Conservation (phyloP, 2,797 vertebrate species). For the Oceanodroma leucorhoa region DNA sequence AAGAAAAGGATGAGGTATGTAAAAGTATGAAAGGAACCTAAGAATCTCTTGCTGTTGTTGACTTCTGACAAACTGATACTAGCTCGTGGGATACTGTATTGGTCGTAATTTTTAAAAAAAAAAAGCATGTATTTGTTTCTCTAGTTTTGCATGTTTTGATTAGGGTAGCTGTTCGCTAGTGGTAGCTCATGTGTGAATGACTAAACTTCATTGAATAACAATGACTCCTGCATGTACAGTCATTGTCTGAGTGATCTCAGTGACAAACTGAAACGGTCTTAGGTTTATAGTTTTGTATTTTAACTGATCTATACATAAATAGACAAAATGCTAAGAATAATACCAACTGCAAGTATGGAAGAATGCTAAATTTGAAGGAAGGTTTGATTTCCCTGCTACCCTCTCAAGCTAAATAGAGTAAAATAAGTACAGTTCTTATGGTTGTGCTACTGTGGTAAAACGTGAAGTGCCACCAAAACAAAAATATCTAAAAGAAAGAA, state of each 20-base stretch:
- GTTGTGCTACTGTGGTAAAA: background rate
- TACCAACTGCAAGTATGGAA: background rate
- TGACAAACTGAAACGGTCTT: background rate
- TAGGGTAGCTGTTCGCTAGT: background rate
- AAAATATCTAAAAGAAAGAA: background rate
- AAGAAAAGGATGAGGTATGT: background rate
- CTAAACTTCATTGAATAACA: background rate
- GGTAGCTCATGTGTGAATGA: background rate
- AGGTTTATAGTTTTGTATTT: background rate
- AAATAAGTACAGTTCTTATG: background rate
- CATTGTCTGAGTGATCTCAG: background rate
- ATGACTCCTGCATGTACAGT: background rate
- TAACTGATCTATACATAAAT: background rate
- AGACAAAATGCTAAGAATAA: background rate
- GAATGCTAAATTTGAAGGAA: background rate
- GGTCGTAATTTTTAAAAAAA: background rate
- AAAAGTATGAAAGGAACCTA: background rate
- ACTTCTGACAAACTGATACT: background rate
- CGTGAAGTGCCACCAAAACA: background rate
- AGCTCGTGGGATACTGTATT: background rate
- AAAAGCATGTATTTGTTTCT: background rate
- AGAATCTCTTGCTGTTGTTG: background rate
- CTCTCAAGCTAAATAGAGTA: background rate
- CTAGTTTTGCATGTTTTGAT: background rate
- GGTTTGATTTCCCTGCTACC: background rate